These are phyloP conservation scores for Cheilosia soror DNA, from an alignment of 2,888 invertebrate species.

Conservation along the genomic window DNA sequence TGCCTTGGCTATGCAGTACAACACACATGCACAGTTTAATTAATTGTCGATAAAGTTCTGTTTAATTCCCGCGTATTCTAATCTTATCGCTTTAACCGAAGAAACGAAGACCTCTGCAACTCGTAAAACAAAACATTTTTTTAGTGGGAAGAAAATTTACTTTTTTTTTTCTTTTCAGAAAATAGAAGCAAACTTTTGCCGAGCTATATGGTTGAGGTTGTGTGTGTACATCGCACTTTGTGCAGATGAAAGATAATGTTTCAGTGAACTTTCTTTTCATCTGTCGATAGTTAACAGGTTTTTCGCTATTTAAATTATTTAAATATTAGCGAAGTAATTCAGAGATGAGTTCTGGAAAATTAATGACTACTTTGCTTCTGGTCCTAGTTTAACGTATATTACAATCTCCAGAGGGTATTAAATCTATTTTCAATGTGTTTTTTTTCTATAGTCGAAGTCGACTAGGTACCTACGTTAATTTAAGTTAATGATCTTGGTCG, in stretches of 20 bases:
- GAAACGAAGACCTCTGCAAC: conserved; percentile 20
- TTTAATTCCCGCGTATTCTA: conserved; percentile 45
- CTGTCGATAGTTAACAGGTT: conserved; percentile 37
- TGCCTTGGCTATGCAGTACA: background rate
- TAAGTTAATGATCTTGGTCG: too few species aligned
- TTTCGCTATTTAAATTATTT: conserved; percentile 11
- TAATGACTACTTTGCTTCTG: background rate
- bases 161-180: background rate
- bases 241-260: conserved; percentile 39
- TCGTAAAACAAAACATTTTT: conserved; percentile 1
- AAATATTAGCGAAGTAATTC: conserved; percentile 1
- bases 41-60: conserved; percentile 58
- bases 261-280: conserved; percentile 58
- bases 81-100: conserved; percentile 46
- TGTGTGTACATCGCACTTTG: conserved; percentile 15
- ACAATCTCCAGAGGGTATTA: background rate
- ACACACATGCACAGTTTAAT: conserved; percentile 31
- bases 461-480: too few species aligned
- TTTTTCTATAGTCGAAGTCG: too few species aligned
- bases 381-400: background rate
- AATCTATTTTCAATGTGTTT: background rate
- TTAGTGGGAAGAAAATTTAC: background rate
- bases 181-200: conserved; percentile 16
- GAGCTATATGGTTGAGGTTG: conserved; percentile 7
- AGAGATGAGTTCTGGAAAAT: background rate